Evolutionary conservation across 2,888 invertebrate genomes (phyloP), one percentile per base, ranked within the genome.

Genomic region (Euphydryas editha): DNA sequence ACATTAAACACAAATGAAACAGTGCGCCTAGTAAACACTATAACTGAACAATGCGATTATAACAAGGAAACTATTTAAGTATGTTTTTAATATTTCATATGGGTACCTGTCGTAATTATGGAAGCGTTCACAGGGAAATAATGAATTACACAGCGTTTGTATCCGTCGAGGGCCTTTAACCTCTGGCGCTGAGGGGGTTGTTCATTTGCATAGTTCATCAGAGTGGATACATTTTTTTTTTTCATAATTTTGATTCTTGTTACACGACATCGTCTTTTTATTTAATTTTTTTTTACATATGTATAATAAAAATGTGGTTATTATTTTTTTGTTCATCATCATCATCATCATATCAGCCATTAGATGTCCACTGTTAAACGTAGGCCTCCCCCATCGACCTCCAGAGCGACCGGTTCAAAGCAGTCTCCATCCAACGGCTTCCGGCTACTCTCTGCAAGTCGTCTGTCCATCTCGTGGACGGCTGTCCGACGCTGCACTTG

Each of bases 111-210:
- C 20, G 21, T 51, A 15, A 30, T 51, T 51, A 51, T n/a, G 51
- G 15, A 30, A 30, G 51, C 51, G 51, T 51, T 51, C 51, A 51
- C 11, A n/a, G 21, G 24, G 51, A 51, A 60, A 39, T 60, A 39
- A 60, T 51, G 20, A 49, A 60, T 51, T 18, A 39, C n/a, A 37
- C 49, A n/a, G 17, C 59, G 39, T 60, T 60, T 47, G 59, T 59
- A 36, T 59, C 59, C 37, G 18, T 5, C 36, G 37, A 51, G 49
- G 46, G 59, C 59, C n/a, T 51, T 39, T 37, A 37, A 39, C 37
- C 39, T 21, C 49, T 24, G 13, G 49, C 51, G n/a, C 24, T 51
- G 24, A 24, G 51, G 24, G 46, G 51, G 51, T 24, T 51, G 51
- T 51, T 51, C 51, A 51, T 51, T 51, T 51, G 24, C 51, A 51